These are phyloP conservation scores for Xiphorhynchus elegans DNA, from an alignment of 2,113 vertebrate genomes.

Conservation along the genomic window DNA sequence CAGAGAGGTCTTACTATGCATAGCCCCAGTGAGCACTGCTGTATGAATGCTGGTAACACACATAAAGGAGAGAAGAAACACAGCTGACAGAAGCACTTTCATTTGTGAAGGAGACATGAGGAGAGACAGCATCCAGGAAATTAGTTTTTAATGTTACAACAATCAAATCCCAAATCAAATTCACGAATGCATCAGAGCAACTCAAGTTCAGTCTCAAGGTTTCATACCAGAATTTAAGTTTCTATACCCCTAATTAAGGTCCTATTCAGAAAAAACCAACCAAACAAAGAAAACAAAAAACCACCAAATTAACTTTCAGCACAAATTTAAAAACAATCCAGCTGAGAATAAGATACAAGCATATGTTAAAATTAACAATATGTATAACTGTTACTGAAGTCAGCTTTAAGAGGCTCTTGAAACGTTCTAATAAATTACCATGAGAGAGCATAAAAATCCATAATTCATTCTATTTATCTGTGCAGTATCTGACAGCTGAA, in stretches of 20 bases:
- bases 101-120: neutral
- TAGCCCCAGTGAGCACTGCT: neutral
- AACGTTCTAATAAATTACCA: neutral
- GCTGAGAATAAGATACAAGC: neutral
- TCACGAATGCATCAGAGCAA: neutral
- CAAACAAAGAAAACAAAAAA: neutral
- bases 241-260: neutral
- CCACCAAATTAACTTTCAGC: neutral
- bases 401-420: neutral
- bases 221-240: neutral
- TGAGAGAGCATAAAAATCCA: neutral
- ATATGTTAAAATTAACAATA: neutral
- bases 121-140: neutral
- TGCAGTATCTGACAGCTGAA: neutral
- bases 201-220: neutral
- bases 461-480: neutral
- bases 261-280: neutral
- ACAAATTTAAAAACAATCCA: neutral
- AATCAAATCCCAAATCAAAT: constrained; percentile 5
- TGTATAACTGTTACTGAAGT: neutral
- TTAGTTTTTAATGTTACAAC: neutral
- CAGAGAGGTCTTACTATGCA: neutral
- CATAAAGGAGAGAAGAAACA: neutral
- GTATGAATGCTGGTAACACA: neutral
- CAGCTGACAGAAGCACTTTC: neutral